Evolutionary conservation across 2,888 invertebrate genomes (phyloP).

Genomic region (Doris montereyensis): DNA sequence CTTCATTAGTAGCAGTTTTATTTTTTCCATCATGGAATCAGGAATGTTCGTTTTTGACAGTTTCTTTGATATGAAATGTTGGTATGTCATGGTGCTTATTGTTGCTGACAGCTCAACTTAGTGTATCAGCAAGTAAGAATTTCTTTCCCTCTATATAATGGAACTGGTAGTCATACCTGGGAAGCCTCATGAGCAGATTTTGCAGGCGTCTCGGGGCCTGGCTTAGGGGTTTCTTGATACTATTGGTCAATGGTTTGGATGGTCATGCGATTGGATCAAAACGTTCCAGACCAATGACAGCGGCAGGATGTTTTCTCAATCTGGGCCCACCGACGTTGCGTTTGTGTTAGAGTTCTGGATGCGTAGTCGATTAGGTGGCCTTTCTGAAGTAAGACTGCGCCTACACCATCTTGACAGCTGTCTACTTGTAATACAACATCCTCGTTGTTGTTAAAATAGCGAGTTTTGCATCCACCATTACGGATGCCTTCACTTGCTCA

Average conservation of each 20-base stretch:
- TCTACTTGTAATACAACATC: conserved; percentile 32
- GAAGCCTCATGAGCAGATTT: conserved; percentile 25
- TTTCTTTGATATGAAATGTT: not conserved
- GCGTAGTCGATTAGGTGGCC: conserved; percentile 35
- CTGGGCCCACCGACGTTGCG: conserved; percentile 36
- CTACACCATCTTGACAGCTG: conserved; percentile 38
- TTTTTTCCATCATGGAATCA: not conserved
- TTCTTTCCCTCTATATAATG: conserved; percentile 5
- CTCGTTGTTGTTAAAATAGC: conserved; percentile 4
- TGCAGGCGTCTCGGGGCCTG: no score
- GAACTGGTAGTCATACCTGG: conserved; percentile 21
- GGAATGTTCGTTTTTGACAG: not conserved
- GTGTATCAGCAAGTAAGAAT: conserved; percentile 25
- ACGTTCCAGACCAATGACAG: conserved; percentile 45
- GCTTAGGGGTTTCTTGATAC: no score
- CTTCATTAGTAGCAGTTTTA: conserved; percentile 10
- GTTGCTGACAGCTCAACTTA: conserved; percentile 29
- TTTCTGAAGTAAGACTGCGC: conserved; percentile 36
- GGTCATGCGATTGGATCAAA: conserved; percentile 45
- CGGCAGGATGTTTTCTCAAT: conserved; percentile 26
- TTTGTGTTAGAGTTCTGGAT: no score
- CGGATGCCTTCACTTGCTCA: conserved; percentile 22
- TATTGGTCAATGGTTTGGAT: conserved; percentile 18
- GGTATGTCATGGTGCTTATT: not conserved
- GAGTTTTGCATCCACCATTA: conserved; percentile 25